Base-by-base conservation (phyloP, 1,140 invertebrate species). In the Lepidurus couesii region DNA sequence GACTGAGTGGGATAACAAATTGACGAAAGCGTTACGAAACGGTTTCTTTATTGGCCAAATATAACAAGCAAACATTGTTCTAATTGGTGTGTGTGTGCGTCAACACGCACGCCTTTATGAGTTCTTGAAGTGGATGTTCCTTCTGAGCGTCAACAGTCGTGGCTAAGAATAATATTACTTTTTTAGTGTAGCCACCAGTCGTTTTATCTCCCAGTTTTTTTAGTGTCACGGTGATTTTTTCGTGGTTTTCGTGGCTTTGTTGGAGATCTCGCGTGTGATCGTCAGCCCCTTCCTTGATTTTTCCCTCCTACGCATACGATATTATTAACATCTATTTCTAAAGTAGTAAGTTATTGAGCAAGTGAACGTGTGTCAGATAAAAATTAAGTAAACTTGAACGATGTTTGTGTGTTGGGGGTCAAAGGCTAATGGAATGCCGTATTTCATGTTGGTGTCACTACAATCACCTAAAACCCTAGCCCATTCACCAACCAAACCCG, bases 1-100 rank as follows among this genome's bases (percentile, higher is more conserved):
- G 91, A 89, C 87, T 74, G 45, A 21, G 10, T 75, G 65, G 65
- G 26, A 76, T 79, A 42, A 34, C 47, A 76, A 42, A 76, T 42
- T 65, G 53, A 65, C 53, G 53, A 65, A 65, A 65, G n/a, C 53
- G 53, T n/a, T 21, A 65, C 21, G 53, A 13, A 21, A n/a, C 16
- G 21, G 16, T 21, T 16, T 13, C 53, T 65, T 47, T 65, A 65
- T 65, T 21, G 53, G 53, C 53, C 53, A 65, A 65, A 65, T 16
- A 13, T 21, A 65, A 65, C 53, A 65, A 65, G 21, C 53, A 65
- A 65, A 65, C 21, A 65, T 13, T 65, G 16, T 65, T 65, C 53
- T 65, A 21, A n/a, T 21, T 65, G 13, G 13, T 65, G 21, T 65
- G 21, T 21, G 53, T 65, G 53, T 21, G 53, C 8, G 53, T 21